Evolutionary conservation across 35 echinoderm and acorn worm genomes (phyloP), one percentile per base, ranked within the genome.

Genomic region (Lytechinus pictus): DNA sequence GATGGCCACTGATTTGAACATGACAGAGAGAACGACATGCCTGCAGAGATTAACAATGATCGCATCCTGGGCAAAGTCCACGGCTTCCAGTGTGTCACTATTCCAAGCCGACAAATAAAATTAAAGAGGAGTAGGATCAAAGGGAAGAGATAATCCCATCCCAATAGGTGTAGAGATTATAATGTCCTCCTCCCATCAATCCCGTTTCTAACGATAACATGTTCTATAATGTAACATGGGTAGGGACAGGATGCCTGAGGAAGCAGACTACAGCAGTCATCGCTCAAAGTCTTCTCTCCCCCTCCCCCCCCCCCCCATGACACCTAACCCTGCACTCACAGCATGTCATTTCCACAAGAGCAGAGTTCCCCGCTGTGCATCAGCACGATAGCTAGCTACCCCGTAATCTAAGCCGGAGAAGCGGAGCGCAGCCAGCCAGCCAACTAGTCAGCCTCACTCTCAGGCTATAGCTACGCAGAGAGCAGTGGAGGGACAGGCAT

Each of bases 261-360:
- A 24, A 90, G 16, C 9, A 44, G 88, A 44, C 52, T 90, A 54
- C 9, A 90, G 28, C 88, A 71, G 57, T 61, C 27, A 94, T 29
- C 52, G 19, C 60, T 27, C 94, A 94, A 44, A 28, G 27, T 61
- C 94, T 19, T 44, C 33, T 44, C 33, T 44, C 33, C 94, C 21
- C n/a, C n/a, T 16, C 51, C 28, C 28, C 11, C 29, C 88, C 51
- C 53, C 54, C 54, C 54, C 95, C 71, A 10, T 95, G 95, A 95
- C 95, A 95, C 95, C 95, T 89, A 27, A 91, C 28, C 95, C 95
- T 54, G 53, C 27, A 27, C 54, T 54, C 86, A 19, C 95, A 95
- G 95, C 95, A 71, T 89, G 95, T 89, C 58, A 95, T 95, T 95
- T 95, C 95, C 95, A 89, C 86, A 91, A 95, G 95, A 95, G 56